Conservation (phyloP, 2,888 invertebrate genomes). For the Erebia aethiops region DNA sequence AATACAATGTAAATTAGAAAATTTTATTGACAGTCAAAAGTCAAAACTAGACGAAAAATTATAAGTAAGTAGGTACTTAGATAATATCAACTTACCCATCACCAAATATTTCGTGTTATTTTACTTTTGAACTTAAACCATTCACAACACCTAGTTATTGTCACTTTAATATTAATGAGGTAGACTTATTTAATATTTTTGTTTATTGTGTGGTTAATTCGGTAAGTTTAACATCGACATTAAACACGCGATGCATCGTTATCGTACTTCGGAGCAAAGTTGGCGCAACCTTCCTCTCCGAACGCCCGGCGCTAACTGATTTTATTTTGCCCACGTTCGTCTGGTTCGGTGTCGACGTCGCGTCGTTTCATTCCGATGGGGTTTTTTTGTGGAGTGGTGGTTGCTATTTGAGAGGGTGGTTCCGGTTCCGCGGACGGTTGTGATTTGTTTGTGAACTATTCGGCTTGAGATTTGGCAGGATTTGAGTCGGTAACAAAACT, state of each 20-base stretch:
- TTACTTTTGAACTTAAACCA: slow-evolving; percentile 25
- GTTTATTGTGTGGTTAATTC: slow-evolving; percentile 43
- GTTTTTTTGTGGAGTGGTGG: slow-evolving; percentile 46
- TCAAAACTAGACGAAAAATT: too few species aligned
- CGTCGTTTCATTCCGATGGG: slow-evolving; percentile 40
- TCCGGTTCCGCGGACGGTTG: slow-evolving; percentile 51
- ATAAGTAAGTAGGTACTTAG: too few species aligned
- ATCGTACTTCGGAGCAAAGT: slow-evolving; percentile 51
- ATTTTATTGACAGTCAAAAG: too few species aligned
- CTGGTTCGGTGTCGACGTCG: slow-evolving; percentile 43
- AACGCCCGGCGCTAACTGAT: slow-evolving; percentile 69
- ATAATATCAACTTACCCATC: slow-evolving; percentile 43
- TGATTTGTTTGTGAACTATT: slow-evolving; percentile 11
- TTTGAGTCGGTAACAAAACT: slow-evolving; percentile 20
- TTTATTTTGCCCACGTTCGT: slow-evolving; percentile 47
- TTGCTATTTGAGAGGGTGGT: slow-evolving; percentile 50
- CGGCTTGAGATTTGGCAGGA: slow-evolving; percentile 12
- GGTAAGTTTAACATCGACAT: slow-evolving; percentile 48
- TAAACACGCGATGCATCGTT: slow-evolving; percentile 66
- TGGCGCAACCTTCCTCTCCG: slow-evolving; percentile 52
- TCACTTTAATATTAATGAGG: slow-evolving; percentile 50
- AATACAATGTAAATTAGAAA: too few species aligned
- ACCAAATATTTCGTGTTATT: slow-evolving; percentile 29
- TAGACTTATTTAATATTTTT: slow-evolving; percentile 43
- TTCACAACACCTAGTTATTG: slow-evolving; percentile 45